phyloP scores from a whole-genome alignment of 2,113 vertebrate species.

The Serinus canaria region DNA sequence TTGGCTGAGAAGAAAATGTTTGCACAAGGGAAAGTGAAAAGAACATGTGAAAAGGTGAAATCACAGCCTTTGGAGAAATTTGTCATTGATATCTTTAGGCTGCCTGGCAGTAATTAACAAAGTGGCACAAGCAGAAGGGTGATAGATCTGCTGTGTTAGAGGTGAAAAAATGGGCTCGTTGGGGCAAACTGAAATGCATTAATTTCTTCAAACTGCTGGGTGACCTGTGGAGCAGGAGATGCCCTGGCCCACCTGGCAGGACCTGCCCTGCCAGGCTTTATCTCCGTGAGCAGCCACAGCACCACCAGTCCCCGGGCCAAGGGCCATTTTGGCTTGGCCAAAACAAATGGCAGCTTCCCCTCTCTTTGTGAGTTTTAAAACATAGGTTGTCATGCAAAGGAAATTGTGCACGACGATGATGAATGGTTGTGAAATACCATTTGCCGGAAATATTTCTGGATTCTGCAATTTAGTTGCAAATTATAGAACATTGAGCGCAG shows the following conservation, averaged over 20 bases:
- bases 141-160: neutral
- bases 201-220: neutral
- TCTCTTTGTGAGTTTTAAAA: conserved; percentile 30
- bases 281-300: neutral
- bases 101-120: neutral
- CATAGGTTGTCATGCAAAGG: conserved; percentile 46
- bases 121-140: fast-evolving
- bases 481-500: neutral
- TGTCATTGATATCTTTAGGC: neutral
- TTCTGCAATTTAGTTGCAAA: conserved; percentile 55
- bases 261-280: neutral
- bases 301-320: neutral
- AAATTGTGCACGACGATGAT: conserved; percentile 15
- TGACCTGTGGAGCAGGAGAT: neutral
- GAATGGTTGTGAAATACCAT: conserved; percentile 46
- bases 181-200: neutral
- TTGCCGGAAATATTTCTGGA: conserved; percentile 55
- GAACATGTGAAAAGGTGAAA: neutral
- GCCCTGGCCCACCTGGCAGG: neutral
- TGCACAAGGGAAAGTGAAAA: neutral
- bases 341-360: conserved; percentile 58
- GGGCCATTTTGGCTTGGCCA: neutral
- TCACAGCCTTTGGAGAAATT: neutral
- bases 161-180: neutral
- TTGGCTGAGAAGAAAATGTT: neutral